phyloP scores from a whole-genome alignment of 2,797 vertebrate species.

The Prionace glauca region DNA sequence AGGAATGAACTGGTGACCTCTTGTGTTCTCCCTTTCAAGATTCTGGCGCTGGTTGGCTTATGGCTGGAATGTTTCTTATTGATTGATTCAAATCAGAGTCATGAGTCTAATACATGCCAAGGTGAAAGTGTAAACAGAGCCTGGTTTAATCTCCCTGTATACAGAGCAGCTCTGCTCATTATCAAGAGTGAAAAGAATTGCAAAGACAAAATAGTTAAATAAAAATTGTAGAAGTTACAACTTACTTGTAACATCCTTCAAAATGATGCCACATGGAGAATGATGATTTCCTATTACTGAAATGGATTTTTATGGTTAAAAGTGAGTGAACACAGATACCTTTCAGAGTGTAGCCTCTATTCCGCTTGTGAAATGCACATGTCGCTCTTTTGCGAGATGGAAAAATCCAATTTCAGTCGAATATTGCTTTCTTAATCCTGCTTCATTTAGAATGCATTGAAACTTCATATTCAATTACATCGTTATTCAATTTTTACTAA shows the following conservation, averaged over 20 bases:
- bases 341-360: not conserved
- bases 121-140: not conserved
- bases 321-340: not conserved
- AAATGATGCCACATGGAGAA: not conserved
- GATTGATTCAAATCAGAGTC: not conserved
- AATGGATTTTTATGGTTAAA: not conserved
- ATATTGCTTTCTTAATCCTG: constrained; percentile 31
- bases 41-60: not conserved
- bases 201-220: not conserved
- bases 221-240: not conserved
- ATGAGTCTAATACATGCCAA: not conserved
- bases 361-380: not conserved
- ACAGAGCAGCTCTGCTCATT: not conserved
- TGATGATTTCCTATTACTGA: not conserved
- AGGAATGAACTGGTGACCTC: not conserved
- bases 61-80: not conserved
- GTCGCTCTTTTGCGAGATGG: not conserved
- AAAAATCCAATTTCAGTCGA: constrained; percentile 33
- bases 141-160: not conserved
- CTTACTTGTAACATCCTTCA: not conserved
- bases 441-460: constrained; percentile 38
- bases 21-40: not conserved
- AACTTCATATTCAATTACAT: constrained; percentile 38
- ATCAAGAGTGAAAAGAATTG: not conserved
- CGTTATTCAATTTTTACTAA: constrained; percentile 35